A percentile compares a stretch with the other conserved stretches of the same genome.
Evolutionary conservation across 2,888 invertebrate species (phyloP).

Genomic region (Brachycybe producta): DNA sequence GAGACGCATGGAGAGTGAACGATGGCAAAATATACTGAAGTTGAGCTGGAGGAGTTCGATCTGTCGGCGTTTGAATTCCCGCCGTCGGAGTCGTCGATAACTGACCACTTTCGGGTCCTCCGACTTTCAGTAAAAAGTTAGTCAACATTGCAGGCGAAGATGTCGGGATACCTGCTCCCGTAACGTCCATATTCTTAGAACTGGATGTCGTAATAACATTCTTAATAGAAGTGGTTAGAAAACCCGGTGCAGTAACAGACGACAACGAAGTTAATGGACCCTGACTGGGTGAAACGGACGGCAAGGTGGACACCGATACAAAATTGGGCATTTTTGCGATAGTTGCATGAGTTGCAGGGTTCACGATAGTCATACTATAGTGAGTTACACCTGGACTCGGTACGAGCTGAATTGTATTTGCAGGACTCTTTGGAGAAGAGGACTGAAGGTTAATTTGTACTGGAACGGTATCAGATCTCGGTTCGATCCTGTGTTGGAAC

Average conservation of each 20-base stretch:
- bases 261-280: not conserved
- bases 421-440: conserved; percentile 3
- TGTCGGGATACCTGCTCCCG: no score
- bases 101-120: not conserved
- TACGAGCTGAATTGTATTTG: conserved; percentile 12
- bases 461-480: not conserved
- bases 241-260: not conserved
- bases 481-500: not conserved
- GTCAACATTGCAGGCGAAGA: not conserved
- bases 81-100: not conserved
- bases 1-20: not conserved
- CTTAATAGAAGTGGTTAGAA: conserved; percentile 5
- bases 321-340: conserved; percentile 7
- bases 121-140: conserved; percentile 9
- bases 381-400: conserved; percentile 5
- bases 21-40: conserved; percentile 8
- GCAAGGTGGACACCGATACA: not conserved
- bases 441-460: not conserved
- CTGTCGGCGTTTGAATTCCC: not conserved
- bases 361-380: conserved; percentile 25
- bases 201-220: not conserved
- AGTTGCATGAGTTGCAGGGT: conserved; percentile 18
- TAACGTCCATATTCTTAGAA: not conserved
- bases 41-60: conserved; percentile 3
- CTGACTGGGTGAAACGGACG: not conserved